These are phyloP conservation scores for Drosophila paucipuncta DNA, from an alignment of 2,888 invertebrate species.

Conservation along the genomic window DNA sequence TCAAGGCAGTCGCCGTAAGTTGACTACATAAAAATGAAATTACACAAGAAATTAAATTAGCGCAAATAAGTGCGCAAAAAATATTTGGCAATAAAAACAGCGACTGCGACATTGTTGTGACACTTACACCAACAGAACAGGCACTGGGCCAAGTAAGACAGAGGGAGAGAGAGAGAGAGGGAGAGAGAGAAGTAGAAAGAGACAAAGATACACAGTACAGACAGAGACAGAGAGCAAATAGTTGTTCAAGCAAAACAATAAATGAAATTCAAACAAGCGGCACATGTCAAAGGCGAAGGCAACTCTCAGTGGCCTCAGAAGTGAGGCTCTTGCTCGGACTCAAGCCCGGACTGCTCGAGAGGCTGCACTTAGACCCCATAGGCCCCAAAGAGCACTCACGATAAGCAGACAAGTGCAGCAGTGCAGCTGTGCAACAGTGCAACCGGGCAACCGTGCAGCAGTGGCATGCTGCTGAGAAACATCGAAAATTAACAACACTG, in stretches of 20 bases:
- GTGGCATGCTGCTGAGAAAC: conserved; percentile 35
- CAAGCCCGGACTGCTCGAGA: conserved; percentile 53
- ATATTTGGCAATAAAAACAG: conserved; percentile 68
- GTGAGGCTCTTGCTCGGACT: conserved; percentile 35
- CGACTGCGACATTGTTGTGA: conserved; percentile 71
- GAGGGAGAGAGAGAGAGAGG: too few relatives aligned
- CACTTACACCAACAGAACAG: conserved; percentile 56
- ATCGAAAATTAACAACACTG: conserved; percentile 22
- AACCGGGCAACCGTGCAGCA: conserved; percentile 11
- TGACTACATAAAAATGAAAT: conserved; percentile 77
- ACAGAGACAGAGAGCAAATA: conserved; percentile 25
- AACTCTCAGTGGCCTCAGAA: conserved; percentile 22
- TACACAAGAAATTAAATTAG: conserved; percentile 79
- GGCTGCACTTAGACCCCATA: conserved; percentile 54
- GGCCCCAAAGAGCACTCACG: conserved; percentile 62
- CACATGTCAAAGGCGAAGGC: conserved; percentile 62
- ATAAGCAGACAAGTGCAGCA: conserved; percentile 64
- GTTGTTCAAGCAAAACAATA: conserved; percentile 67
- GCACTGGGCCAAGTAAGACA: conserved; percentile 27
- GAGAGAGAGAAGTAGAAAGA: not conserved
- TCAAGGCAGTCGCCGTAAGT: conserved; percentile 67
- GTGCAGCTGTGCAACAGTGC: not conserved
- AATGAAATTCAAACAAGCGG: conserved; percentile 71
- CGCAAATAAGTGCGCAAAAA: conserved; percentile 71
- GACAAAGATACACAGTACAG: not conserved